Evolutionary conservation across 2,888 invertebrate species (phyloP).

Genomic region (Latrodectus elegans): DNA sequence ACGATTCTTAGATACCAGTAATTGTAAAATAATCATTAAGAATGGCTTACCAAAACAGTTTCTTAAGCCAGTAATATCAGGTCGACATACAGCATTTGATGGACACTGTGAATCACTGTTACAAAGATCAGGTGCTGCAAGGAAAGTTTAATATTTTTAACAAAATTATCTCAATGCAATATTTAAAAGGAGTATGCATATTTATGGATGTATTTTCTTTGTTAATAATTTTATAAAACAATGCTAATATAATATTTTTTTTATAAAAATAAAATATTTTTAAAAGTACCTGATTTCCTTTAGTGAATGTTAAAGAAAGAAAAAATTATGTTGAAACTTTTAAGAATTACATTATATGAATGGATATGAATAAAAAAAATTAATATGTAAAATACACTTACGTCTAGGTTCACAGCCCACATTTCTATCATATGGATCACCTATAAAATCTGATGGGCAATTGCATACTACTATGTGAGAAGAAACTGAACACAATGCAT

Average conservation of each 20-base stretch:
- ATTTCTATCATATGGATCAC: slow-evolving; percentile 79
- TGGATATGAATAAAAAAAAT: too few relatives aligned
- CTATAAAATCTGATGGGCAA: slow-evolving; percentile 88
- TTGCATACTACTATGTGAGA: slow-evolving; percentile 88
- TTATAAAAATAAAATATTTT: not conserved
- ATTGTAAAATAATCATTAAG: not conserved
- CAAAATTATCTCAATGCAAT: not conserved
- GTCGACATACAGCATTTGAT: slow-evolving; percentile 68
- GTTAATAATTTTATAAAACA: too few relatives aligned
- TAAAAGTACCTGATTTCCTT: slow-evolving; percentile 1
- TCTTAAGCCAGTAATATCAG: slow-evolving; percentile 61
- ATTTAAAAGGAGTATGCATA: too few relatives aligned
- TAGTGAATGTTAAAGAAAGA: not conserved
- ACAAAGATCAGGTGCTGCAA: slow-evolving; percentile 67
- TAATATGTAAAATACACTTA: slow-evolving; percentile 15
- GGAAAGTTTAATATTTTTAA: not conserved
- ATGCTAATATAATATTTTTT: too few relatives aligned
- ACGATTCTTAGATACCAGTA: too few relatives aligned
- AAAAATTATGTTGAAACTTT: not conserved
- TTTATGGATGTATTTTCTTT: too few relatives aligned
- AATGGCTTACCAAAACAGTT: slow-evolving; percentile 63
- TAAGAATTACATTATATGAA: not conserved
- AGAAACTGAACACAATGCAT: slow-evolving; percentile 85
- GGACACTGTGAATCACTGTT: slow-evolving; percentile 69
- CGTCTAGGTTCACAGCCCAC: slow-evolving; percentile 70